Conservation (phyloP, 1,140 invertebrate genomes). For the Ericerus pela region DNA sequence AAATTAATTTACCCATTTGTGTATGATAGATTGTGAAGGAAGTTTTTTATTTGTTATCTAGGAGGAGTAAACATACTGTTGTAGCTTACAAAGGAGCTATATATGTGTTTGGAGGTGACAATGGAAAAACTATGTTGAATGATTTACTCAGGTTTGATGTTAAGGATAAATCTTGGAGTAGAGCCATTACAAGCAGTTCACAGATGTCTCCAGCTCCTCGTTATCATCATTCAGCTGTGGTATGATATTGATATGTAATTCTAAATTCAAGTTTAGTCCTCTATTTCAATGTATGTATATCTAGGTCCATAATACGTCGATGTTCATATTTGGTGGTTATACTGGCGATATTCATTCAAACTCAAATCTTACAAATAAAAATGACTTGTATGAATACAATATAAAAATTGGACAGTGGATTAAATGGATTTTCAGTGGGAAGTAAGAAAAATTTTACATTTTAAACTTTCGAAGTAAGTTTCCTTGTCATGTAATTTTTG, state of each 20-base stretch:
- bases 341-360: slow-evolving; percentile 93
- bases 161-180: slow-evolving; percentile 88
- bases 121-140: slow-evolving; percentile 91
- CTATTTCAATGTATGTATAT: slow-evolving; percentile 13
- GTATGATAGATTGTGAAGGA: too few species aligned
- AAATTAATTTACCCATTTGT: neutral
- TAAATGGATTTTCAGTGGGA: slow-evolving; percentile 81
- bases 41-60: too few species aligned
- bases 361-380: slow-evolving; percentile 90
- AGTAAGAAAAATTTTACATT: slow-evolving; percentile 39
- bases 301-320: slow-evolving; percentile 66
- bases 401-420: slow-evolving; percentile 86
- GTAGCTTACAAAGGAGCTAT: slow-evolving; percentile 90
- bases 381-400: slow-evolving; percentile 89
- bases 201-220: slow-evolving; percentile 61
- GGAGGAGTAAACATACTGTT: slow-evolving; percentile 88
- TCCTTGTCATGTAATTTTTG: slow-evolving; percentile 11
- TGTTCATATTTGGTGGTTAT: slow-evolving; percentile 97
- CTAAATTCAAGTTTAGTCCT: too few species aligned
- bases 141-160: slow-evolving; percentile 86
- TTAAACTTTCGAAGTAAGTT: too few species aligned
- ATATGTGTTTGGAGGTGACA: slow-evolving; percentile 93
- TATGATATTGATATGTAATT: too few species aligned
- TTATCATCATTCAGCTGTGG: slow-evolving; percentile 90
- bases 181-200: slow-evolving; percentile 67